These are phyloP conservation scores for Drosophila quadrilineata DNA, from an alignment of 1,140 invertebrate genomes.

Conservation along the genomic window DNA sequence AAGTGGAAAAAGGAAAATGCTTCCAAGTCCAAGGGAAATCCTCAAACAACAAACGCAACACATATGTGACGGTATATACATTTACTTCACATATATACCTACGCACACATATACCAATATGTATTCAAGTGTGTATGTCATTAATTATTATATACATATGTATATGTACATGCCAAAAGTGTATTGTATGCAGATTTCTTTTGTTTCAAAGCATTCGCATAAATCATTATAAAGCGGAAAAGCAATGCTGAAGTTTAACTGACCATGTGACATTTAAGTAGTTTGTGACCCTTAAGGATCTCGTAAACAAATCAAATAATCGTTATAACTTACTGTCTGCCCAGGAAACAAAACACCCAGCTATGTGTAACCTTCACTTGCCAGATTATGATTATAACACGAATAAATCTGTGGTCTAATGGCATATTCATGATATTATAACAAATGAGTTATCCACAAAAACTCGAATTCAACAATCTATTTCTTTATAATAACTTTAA, in stretches of 20 bases:
- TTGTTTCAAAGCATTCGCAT: constrained; percentile 34
- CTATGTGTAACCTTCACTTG: too few relatives aligned
- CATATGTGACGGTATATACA: too few relatives aligned
- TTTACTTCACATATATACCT: not conserved
- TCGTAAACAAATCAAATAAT: constrained; percentile 44
- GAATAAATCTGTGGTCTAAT: constrained; percentile 39
- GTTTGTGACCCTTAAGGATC: constrained; percentile 23
- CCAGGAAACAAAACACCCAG: not conserved
- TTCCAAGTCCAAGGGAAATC: constrained; percentile 24
- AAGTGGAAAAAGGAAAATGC: constrained; percentile 38
- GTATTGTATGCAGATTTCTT: constrained; percentile 36
- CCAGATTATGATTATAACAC: too few relatives aligned
- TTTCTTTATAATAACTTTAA: too few relatives aligned
- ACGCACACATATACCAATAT: not conserved
- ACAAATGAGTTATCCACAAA: not conserved
- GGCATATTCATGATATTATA: constrained; percentile 27
- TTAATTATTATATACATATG: constrained; percentile 34
- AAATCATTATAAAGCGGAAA: constrained; percentile 60
- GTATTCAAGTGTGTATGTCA: constrained; percentile 4
- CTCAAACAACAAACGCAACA: constrained; percentile 7
- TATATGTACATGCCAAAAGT: not conserved
- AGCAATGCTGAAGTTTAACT: constrained; percentile 70
- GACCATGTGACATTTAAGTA: constrained; percentile 74
- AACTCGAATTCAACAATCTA: too few relatives aligned
- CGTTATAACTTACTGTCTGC: constrained; percentile 18